Percentiles rank a stretch among this genome's conserved stretches.
Conservation (phyloP, 2,888 invertebrate species). For the Agrotis exclamationis region DNA sequence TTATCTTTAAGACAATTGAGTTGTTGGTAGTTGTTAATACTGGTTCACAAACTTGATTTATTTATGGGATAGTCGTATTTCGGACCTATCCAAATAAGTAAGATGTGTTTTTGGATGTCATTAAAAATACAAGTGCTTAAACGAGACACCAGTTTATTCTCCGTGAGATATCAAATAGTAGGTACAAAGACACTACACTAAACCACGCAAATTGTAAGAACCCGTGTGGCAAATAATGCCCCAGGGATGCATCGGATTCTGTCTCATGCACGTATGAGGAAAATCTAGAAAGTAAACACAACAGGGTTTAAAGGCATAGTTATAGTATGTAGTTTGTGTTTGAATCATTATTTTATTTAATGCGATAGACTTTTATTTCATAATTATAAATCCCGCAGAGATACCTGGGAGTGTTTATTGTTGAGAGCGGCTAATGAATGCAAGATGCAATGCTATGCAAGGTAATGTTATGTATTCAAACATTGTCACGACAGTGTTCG, state of each 20-base stretch:
- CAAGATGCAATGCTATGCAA: neutral
- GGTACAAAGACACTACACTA: too few relatives aligned
- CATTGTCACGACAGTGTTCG: neutral
- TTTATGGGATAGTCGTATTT: neutral
- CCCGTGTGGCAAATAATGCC: constrained; percentile 21
- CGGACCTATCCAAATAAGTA: neutral
- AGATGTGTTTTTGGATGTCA: neutral
- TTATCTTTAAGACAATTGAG: constrained; percentile 4
- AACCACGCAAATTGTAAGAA: constrained; percentile 17
- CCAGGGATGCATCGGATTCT: constrained; percentile 19
- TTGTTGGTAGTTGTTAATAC: neutral
- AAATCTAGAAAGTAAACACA: constrained; percentile 21
- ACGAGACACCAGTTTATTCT: too few relatives aligned
- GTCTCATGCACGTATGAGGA: constrained; percentile 13
- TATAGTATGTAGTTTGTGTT: constrained; percentile 11
- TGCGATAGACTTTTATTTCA: neutral
- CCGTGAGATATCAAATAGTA: too few relatives aligned
- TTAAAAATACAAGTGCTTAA: neutral
- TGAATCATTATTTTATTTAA: too few relatives aligned
- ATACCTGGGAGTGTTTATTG: neutral
- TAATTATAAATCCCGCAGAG: neutral
- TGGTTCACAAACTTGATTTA: neutral
- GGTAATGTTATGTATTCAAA: neutral
- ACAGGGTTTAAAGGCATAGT: constrained; percentile 10
- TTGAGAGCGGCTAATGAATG: neutral